Evolutionary conservation across 2,888 invertebrate genomes (phyloP).

Genomic region (Stenichneumon culpator): DNA sequence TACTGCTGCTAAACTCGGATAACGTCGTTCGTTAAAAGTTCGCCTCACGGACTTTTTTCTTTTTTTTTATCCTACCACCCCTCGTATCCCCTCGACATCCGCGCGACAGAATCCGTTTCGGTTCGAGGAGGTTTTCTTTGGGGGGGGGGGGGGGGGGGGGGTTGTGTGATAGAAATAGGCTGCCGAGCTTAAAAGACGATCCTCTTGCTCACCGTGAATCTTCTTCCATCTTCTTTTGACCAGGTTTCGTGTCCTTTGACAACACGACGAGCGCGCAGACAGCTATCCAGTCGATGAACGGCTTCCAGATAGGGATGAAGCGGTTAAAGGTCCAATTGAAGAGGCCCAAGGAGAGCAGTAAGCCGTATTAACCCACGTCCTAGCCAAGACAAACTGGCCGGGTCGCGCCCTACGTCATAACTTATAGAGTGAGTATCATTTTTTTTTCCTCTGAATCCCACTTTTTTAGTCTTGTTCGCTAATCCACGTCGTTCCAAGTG

Average conservation of each 20-base stretch:
- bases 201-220: constrained; percentile 22
- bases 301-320: constrained; percentile 99
- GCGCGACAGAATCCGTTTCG: constrained; percentile 63
- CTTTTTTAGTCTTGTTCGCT: not conserved
- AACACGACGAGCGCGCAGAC: constrained; percentile 99
- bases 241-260: constrained; percentile 99
- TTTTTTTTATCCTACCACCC: constrained; percentile 32
- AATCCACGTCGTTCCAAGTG: not conserved
- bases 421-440: constrained; percentile 80
- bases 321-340: constrained; percentile 99
- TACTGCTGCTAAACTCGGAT: constrained; percentile 76
- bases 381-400: constrained; percentile 87
- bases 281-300: constrained; percentile 99
- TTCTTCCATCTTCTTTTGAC: constrained; percentile 73
- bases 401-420: constrained; percentile 82
- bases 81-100: constrained; percentile 58
- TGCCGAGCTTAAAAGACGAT: constrained; percentile 43
- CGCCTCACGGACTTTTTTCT: constrained; percentile 42
- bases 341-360: constrained; percentile 98
- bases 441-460: not conserved
- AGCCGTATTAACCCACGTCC: constrained; percentile 96
- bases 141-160: constrained; percentile 18
- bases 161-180: constrained; percentile 44
- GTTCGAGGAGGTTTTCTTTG: constrained; percentile 54
- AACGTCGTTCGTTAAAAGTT: constrained; percentile 79